A percentile compares a stretch with the other conserved stretches of the same genome.
These are phyloP conservation scores for Leptocoma aspasia DNA, from an alignment of 2,113 vertebrate genomes.

Conservation along the genomic window DNA sequence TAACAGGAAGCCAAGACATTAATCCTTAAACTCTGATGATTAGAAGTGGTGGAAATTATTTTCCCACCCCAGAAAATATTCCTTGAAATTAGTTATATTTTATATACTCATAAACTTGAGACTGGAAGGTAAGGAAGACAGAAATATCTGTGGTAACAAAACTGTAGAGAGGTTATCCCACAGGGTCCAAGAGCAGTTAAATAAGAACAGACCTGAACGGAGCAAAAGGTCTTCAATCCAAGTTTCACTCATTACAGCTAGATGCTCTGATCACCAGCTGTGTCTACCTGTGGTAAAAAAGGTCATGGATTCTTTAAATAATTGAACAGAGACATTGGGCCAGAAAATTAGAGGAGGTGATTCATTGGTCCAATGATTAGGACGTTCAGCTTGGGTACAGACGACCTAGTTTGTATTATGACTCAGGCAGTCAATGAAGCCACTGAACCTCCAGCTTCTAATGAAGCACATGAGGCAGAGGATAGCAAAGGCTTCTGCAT, in stretches of 20 bases:
- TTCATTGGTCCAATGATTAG: conserved; percentile 15
- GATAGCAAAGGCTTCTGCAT: neutral
- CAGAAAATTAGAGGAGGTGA: conserved; percentile 24
- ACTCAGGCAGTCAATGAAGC: neutral
- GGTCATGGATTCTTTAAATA: conserved; percentile 24
- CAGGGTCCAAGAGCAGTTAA: neutral
- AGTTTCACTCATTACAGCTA: neutral
- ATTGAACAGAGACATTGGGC: conserved; percentile 19
- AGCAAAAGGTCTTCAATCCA: neutral
- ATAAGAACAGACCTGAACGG: neutral
- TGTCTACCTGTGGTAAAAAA: neutral
- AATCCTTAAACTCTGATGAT: neutral
- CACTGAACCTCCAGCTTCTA: neutral
- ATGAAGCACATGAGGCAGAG: neutral
- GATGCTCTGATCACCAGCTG: neutral
- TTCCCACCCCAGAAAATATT: neutral
- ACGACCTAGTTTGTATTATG: neutral
- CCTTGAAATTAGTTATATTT: neutral
- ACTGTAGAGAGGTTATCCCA: neutral
- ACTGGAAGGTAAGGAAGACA: neutral
- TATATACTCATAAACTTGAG: neutral
- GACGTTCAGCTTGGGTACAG: neutral
- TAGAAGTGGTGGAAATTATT: neutral
- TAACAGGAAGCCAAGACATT: neutral
- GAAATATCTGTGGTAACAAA: neutral